These are phyloP conservation scores for Zoanthus solanderi DNA, from an alignment of 92 coral and sea anemone species.

Conservation along the genomic window DNA sequence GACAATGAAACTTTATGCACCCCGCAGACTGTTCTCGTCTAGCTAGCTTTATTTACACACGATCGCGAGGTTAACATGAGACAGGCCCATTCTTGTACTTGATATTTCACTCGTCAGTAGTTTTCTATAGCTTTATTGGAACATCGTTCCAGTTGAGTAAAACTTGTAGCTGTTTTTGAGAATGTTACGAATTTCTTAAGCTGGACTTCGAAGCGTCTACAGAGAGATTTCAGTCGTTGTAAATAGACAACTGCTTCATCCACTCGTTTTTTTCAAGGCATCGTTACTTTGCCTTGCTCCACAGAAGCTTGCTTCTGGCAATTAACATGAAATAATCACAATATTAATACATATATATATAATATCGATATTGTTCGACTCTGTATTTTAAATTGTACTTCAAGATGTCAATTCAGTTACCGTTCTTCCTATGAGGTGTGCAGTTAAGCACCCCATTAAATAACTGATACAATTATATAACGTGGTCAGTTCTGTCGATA, in stretches of 20 bases:
- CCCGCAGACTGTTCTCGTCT: slow-evolving; percentile 33
- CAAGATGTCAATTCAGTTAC: not conserved
- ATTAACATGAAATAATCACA: not conserved
- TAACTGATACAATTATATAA: not conserved
- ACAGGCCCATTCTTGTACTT: slow-evolving; percentile 15
- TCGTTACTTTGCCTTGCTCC: not conserved
- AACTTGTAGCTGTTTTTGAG: not conserved
- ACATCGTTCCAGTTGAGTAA: not conserved
- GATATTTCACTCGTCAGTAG: not conserved
- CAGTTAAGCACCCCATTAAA: not conserved
- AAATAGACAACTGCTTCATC: not conserved
- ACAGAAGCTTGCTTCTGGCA: not conserved
- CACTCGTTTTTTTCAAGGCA: not conserved
- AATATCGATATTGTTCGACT: not conserved
- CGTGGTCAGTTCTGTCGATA: too few species aligned
- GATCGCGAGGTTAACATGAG: not conserved
- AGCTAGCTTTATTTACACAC: not conserved
- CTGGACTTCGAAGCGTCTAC: not conserved
- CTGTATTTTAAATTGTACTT: not conserved
- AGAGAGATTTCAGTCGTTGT: not conserved
- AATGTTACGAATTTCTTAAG: not conserved
- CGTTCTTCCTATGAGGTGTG: slow-evolving; percentile 1
- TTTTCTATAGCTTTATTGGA: not conserved
- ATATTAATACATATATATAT: not conserved
- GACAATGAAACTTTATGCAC: slow-evolving; percentile 24